Percentiles rank a stretch among this genome's conserved stretches.
These are phyloP conservation scores for Coccyzus lansbergi DNA, from an alignment of 2,797 vertebrate genomes.

Conservation along the genomic window DNA sequence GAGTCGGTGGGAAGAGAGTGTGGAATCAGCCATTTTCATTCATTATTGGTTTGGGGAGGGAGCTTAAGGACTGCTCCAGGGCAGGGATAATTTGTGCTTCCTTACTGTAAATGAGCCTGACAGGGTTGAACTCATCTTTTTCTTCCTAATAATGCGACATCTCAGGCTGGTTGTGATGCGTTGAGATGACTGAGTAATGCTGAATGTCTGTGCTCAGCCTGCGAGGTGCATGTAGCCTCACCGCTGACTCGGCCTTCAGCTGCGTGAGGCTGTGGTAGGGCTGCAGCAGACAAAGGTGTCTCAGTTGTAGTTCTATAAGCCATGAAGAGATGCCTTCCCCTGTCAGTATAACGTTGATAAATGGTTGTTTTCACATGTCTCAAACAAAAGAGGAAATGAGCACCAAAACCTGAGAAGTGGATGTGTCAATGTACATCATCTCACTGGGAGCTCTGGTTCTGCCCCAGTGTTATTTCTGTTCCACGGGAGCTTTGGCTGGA, in stretches of 20 bases:
- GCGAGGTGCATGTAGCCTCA: neutral
- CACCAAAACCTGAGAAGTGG: neutral
- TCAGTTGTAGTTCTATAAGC: neutral
- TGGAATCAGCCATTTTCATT: neutral
- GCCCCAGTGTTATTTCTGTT: neutral
- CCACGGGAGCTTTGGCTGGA: neutral
- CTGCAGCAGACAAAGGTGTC: neutral
- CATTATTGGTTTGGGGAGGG: neutral
- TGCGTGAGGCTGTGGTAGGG: neutral
- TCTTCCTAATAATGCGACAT: neutral
- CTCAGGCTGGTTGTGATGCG: neutral
- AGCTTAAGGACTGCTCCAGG: neutral
- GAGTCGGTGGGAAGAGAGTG: neutral
- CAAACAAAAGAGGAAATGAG: neutral
- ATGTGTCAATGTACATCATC: neutral
- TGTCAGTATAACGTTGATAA: neutral
- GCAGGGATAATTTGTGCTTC: neutral
- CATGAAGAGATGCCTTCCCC: neutral
- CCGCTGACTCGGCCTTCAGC: neutral
- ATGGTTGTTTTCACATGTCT: neutral
- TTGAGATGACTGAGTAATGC: conserved; percentile 26
- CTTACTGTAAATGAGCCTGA: neutral
- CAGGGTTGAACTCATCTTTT: conserved; percentile 29
- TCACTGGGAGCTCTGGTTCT: neutral
- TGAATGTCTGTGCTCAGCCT: neutral